Evolutionary conservation across 2,888 invertebrate species (phyloP), one percentile per base, ranked within the genome.

Genomic region (Oscheius myriophilus): DNA sequence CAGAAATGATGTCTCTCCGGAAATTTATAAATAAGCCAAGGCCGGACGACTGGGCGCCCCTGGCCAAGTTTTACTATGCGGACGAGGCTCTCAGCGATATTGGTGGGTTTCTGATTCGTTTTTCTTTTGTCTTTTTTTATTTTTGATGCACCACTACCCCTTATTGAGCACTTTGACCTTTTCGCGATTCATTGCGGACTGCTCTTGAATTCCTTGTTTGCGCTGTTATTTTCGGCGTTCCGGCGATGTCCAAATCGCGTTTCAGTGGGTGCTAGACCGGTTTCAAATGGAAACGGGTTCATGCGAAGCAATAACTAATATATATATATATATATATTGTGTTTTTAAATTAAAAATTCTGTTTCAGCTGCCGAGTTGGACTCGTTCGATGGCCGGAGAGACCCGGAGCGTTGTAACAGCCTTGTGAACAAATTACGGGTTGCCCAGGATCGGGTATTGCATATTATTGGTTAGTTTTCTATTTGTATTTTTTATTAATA

Each of bases 311-410:
- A n/a, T 33, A 3, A 33, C 3, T 6, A 33, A 33, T 33, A 33
- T 33, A 33, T 33, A 33, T n/a, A 33, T 33, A 3, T 9, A 33
- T 6, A 6, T 3, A 33, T 6, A 33, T 33, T 6, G 3, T 33
- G 9, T 33, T 33, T 33, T 33, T 33, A 3, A 33, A 33, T 9
- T 33, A 21, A 14, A 6, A 25, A 21, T 23, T 23, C 26, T 16
- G 18, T 67, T 75, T 59, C 76, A 75, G 76, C 80, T n/a, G 71
- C 93, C 76, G 97, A 98, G 89, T 88, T 98, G 89, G 97, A 98
- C 89, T 96, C 96, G 83, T 98, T 98, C 89, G 97, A 98, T 89
- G 97, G 97, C n/a, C 91, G 96, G 55, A 59, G 96, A 85, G 97
- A 98, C 87, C 97, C 96, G 0, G 96, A 96, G 87, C 89, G 97